Base-by-base conservation (phyloP, 2,113 vertebrate genomes). In the Ammodytes marinus region DNA sequence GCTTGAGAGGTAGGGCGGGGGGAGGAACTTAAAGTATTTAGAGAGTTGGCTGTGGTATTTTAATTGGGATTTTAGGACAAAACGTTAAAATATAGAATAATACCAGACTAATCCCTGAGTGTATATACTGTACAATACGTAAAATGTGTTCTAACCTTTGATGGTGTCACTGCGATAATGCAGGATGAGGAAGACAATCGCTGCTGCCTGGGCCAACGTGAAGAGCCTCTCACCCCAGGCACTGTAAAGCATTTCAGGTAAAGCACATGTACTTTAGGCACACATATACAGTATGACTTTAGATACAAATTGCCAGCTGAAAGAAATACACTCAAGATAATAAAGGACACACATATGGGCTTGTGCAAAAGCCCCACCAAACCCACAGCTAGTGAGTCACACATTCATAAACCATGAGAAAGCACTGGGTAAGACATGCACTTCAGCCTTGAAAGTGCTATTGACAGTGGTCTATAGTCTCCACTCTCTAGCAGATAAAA, bases 191-290 rank as follows among this genome's bases (percentile, higher is more conserved):
- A 96, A 96, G 53, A 92, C 63, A 11, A 97, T 95, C 0, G 90
- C 63, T 17, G 94, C 57, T 0, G 95, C 95, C 91, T 97, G 96
- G 13, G 94, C 45, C 88, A 95, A 78, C 4, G 89, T 82, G 86
- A 97, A 94, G 55, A 97, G 86, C 35, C 94, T 95, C 79, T 97
- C 97, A 19, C 93, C 95, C 96, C 96, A 98, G 65, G 96, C 95
- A 79, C 97, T 97, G 94, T n/a, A 9, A 13, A 80, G 64, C 12
- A 47, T 37, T 45, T 46, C 1, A 61, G 14, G 6, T 3, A 37
- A 57, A 85, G 72, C 50, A 74, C 47, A 57, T 4, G 35, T 15
- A 11, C 27, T 27, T 27, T 27, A 74, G 17, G 8, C 4, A 74
- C 15, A 58, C 19, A 55, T 37, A 39, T 37, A 39, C 17, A 17